Base-by-base conservation (phyloP, 35 echinoderm and acorn worm genomes). In the Ophioderma brevispina region DNA sequence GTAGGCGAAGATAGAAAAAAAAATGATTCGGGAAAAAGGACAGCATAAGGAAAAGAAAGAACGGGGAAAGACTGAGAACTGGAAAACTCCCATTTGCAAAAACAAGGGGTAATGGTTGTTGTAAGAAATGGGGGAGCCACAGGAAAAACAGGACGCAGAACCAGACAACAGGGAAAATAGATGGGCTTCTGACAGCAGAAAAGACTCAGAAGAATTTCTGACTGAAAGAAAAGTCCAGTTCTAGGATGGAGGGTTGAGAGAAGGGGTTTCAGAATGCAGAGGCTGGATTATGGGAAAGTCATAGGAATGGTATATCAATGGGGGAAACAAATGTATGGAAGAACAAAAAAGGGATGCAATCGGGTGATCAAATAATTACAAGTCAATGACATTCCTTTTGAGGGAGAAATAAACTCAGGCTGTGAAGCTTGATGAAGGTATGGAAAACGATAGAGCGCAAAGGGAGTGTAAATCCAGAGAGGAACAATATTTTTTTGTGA, bases 361-460 rank as follows among this genome's bases (percentile, higher is more conserved):
- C 90, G 15, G 96, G 96, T 42, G 96, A 98, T 77, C 96, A 98
- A 78, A 89, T 98, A 32, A 80, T 98, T 40, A 86, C 80, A 33
- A 90, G 89, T 11, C 94, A 98, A 46, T 92, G 95, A 21, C 84
- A 90, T 31, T 87, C 96, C 19, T 98, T 98, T 92, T n/a, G n/a
- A n/a, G n/a, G n/a, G 96, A 98, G 40, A 94, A 90, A 79, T 90
- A 94, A 15, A 87, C 90, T 23, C 96, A 98, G 82, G 93, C 75
- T n/a, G n/a, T 28, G 96, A 98, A 34, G 96, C 96, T 75, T n/a
- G n/a, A 93, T 92, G 13, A 98, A 92, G 96, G 96, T 98, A 78
- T 87, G 93, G n/a, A n/a, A n/a, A n/a, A n/a, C n/a, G n/a, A n/a
- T n/a, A n/a, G n/a, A n/a, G n/a, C n/a, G n/a, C n/a, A n/a, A n/a